These are phyloP conservation scores for Dasypolia templi DNA, from an alignment of 2,888 invertebrate genomes.

Conservation along the genomic window DNA sequence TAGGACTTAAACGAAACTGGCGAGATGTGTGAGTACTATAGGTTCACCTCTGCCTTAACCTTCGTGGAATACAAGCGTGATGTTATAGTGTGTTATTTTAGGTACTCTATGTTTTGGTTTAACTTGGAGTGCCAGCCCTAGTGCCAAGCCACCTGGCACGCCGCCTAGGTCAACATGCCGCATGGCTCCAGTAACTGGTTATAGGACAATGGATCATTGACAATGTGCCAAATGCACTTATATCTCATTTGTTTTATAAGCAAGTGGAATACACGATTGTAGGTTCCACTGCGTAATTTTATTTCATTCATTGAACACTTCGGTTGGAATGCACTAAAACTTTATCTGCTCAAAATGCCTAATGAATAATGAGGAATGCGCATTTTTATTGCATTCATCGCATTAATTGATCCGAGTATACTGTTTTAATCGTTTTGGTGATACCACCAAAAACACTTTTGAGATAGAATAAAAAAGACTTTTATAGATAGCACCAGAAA, in stretches of 20 bases:
- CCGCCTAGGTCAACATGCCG: conserved; percentile 69
- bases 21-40: background rate
- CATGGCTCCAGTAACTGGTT: conserved; percentile 51
- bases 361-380: background rate
- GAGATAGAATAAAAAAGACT: no score
- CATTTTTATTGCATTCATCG: conserved; percentile 5
- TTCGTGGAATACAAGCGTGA: no score
- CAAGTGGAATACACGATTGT: conserved; percentile 26
- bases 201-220: conserved; percentile 62
- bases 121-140: conserved; percentile 49
- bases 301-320: conserved; percentile 25
- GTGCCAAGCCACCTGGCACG: conserved; percentile 65
- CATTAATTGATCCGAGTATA: background rate
- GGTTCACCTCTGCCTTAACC: background rate
- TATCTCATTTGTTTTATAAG: conserved; percentile 31
- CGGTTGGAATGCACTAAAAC: background rate
- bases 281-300: conserved; percentile 8
- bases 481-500: no score
- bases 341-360: no score
- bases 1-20: background rate
- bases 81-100: background rate
- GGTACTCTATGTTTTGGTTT: conserved; percentile 2
- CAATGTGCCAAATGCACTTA: conserved; percentile 60
- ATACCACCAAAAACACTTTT: background rate
- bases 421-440: background rate